Evolutionary conservation across 1,140 invertebrate genomes (phyloP).

Genomic region (Nomia melanderi): DNA sequence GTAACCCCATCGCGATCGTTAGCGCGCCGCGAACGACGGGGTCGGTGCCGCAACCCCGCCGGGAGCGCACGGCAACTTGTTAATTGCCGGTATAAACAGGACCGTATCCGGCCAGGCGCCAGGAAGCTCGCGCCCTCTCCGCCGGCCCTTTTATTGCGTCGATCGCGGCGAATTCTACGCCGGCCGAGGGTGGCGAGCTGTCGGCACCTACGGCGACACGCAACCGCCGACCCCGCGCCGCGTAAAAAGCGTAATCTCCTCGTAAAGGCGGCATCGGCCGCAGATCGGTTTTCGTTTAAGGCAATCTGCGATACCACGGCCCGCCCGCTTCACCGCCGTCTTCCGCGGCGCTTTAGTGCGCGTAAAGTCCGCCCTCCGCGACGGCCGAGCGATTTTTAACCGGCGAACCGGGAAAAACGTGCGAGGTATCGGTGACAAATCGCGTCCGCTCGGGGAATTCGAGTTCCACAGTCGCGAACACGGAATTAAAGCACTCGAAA

Average conservation of each 20-base stretch:
- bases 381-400: slow-evolving; percentile 4
- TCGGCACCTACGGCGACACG: neutral
- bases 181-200: neutral
- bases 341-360: neutral
- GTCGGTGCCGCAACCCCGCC: neutral
- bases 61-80: slow-evolving; percentile 60
- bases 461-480: too few species aligned
- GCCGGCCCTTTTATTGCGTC: slow-evolving; percentile 60
- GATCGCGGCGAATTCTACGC: slow-evolving; percentile 58
- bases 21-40: slow-evolving; percentile 48
- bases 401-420: neutral
- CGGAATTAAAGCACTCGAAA: too few species aligned
- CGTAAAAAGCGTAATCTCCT: slow-evolving; percentile 23
- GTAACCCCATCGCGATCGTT: slow-evolving; percentile 52
- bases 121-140: slow-evolving; percentile 14
- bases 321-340: neutral
- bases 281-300: slow-evolving; percentile 12
- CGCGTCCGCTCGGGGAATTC: too few species aligned
- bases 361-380: neutral
- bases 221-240: neutral
- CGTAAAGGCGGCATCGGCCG: slow-evolving; percentile 14
- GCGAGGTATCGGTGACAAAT: neutral
- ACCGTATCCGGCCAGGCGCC: slow-evolving; percentile 65
- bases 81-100: slow-evolving; percentile 71
- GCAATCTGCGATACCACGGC: slow-evolving; percentile 7